Evolutionary conservation across 37 sponge, comb jelly and placozoan species (phyloP), one percentile per base, ranked within the genome.

Genomic region (Bolinopsis microptera): DNA sequence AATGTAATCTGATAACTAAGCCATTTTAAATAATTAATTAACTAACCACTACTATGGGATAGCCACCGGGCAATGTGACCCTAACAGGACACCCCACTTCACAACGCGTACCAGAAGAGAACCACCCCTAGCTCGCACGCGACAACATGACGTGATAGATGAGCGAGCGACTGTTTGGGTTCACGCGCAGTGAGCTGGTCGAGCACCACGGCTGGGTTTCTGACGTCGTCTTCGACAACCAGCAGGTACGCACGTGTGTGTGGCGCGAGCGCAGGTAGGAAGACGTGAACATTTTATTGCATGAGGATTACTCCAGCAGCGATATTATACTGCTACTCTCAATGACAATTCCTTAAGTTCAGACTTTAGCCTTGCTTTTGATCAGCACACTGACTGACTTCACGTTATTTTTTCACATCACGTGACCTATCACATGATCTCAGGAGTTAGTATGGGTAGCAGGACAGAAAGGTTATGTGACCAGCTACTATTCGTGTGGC

Each of bases 401-500:
- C n/a, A n/a, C n/a, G n/a, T n/a, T n/a, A n/a, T n/a, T n/a, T n/a
- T n/a, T n/a, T n/a, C n/a, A n/a, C n/a, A n/a, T n/a, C n/a, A n/a
- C n/a, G n/a, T n/a, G n/a, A n/a, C n/a, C n/a, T n/a, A n/a, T n/a
- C n/a, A n/a, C n/a, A n/a, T n/a, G n/a, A n/a, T 40, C 1, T 1
- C 90, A 86, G 90, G 90, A 86, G 48, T 39, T 86, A 38, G 36
- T 86, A 2, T 86, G 90, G 90, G 90, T 34, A 0, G 90, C 61
- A 86, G 90, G 90, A 86, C 90, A 86, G 90, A 86, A 86, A n/a
- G 90, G 90, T 27, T 41, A 41, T 34, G 90, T 86, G 0, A 86
- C 90, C 30, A 86, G 90, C 31, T 86, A 86, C 90, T 86, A 86
- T 38, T 86, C 90, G n/a, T 86, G 90, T 40, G 90, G 90, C 27